Evolutionary conservation across 2,113 vertebrate genomes (phyloP).

Genomic region (Eupsittula cactorum): DNA sequence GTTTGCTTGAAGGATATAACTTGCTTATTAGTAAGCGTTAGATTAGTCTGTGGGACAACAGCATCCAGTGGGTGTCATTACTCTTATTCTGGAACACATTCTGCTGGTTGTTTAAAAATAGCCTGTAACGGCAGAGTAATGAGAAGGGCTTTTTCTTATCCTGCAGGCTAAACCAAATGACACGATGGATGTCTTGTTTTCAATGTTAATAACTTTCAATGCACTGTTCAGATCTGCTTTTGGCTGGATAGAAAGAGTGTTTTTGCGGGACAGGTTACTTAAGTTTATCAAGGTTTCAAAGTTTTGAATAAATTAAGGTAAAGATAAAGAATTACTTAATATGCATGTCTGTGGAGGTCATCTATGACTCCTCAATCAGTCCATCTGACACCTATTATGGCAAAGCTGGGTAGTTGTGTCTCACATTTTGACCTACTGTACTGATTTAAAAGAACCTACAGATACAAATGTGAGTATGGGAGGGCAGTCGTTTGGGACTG

Average conservation of each 20-base stretch:
- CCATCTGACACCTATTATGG: background rate
- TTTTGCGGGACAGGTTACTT: background rate
- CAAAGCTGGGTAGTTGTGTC: background rate
- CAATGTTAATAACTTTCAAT: background rate
- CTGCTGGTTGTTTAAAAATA: background rate
- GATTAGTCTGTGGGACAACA: background rate
- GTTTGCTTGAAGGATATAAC: background rate
- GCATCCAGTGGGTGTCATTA: background rate
- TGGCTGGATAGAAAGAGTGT: background rate
- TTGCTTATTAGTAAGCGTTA: background rate
- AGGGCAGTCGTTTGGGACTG: background rate
- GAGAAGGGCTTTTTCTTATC: background rate
- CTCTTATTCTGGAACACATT: background rate
- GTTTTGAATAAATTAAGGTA: background rate
- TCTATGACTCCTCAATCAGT: background rate
- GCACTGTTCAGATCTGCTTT: background rate
- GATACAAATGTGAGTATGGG: background rate
- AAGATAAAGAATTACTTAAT: background rate
- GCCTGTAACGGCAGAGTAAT: background rate
- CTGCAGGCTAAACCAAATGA: background rate
- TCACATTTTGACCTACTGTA: background rate
- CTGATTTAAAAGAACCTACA: background rate
- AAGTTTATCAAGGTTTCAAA: conserved; percentile 5
- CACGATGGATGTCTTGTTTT: background rate
- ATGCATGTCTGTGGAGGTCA: background rate